Base-by-base conservation (phyloP, 1,140 invertebrate species). In the Drosophila gunungcola region DNA sequence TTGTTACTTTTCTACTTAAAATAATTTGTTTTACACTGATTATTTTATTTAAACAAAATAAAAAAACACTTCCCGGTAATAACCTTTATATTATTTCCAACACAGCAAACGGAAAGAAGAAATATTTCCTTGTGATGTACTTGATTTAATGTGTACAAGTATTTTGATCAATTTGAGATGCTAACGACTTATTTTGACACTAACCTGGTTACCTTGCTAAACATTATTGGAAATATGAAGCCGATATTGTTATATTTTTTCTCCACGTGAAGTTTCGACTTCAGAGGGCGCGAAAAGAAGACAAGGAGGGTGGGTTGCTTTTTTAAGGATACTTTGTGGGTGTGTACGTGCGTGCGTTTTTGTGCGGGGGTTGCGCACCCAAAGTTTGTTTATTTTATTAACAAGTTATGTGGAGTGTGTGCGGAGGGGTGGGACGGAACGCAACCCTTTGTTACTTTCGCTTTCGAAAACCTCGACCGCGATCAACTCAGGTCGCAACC, bases 341-440 rank as follows among this genome's bases (percentile, higher is more conserved):
- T 69, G 77, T 46, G 42, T 45, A 62, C 53, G 55, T 73, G 55
- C 64, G 68, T 57, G 53, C 11, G 68, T 29, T 73, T 38, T 57
- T 73, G 13, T 9, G 72, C 53, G 54, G 60, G 75, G 78, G 82
- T 64, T 86, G 55, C 58, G 65, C 58, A 61, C 29, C 61, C 53
- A 64, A 86, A 88, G 75, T 88, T 86, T 86, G 83, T 86, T 86
- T 88, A 83, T 88, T 75, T 83, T 86, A 82, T 86, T 86, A 86
- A 83, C 83, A 88, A 86, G 74, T 88, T 88, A 73, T 82, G 73
- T 61, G 63, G 32, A 29, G 73, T 64, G 29, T 57, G 65, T 64
- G 62, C 32, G 73, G 41, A 25, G 45, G 36, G 12, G 13, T 32
- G 9, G 45, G n/a, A 34, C 16, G 60, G 10, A 45, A 27, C 25